Conservation (phyloP, 2,797 vertebrate species). For the Prunella strophiata region DNA sequence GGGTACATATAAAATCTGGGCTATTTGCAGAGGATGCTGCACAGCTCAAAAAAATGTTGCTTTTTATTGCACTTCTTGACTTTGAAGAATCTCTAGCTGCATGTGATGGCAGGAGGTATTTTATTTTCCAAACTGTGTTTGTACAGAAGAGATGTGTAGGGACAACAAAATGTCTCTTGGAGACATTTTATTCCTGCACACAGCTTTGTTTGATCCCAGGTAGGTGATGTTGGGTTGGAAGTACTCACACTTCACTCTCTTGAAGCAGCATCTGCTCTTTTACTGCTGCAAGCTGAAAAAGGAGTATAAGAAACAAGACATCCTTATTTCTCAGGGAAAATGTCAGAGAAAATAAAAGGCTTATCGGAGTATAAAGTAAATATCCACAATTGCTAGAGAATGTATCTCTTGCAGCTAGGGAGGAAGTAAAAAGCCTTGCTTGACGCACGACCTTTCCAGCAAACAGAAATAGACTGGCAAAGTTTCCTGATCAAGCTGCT, state of each 20-base stretch:
- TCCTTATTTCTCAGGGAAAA: neutral
- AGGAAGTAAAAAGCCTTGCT: neutral
- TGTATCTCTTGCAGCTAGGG: neutral
- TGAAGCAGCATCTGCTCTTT: neutral
- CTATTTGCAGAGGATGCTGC: neutral
- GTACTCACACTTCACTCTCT: neutral
- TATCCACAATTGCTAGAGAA: neutral
- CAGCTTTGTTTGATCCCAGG: neutral
- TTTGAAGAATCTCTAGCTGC: neutral
- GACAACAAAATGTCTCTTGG: neutral
- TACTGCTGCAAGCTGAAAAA: neutral
- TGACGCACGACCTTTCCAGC: neutral
- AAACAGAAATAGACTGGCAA: neutral
- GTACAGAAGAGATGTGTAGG: neutral
- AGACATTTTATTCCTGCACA: neutral
- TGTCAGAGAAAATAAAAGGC: constrained; percentile 8
- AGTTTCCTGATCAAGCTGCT: neutral
- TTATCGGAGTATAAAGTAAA: neutral
- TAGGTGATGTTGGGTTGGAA: neutral
- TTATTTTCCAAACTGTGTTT: neutral
- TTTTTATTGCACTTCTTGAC: neutral
- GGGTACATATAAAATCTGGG: neutral
- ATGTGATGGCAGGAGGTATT: neutral
- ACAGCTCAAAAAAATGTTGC: neutral
- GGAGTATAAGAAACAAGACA: neutral